Evolutionary conservation across 2,113 vertebrate species (phyloP).

Genomic region (Tenrec ecaudatus): DNA sequence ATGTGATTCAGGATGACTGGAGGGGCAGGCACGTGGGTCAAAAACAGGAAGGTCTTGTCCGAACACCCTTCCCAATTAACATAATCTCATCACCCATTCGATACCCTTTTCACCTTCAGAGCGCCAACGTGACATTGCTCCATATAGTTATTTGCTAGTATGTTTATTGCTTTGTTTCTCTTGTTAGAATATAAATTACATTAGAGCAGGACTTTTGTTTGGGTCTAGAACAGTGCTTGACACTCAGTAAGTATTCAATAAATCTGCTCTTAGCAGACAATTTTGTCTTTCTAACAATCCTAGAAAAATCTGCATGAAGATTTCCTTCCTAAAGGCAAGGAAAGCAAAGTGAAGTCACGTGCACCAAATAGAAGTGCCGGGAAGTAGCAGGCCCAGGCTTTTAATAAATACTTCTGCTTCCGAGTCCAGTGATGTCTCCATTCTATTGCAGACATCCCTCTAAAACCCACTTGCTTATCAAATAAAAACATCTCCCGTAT

Average conservation of each 20-base stretch:
- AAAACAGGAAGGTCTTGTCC: background rate
- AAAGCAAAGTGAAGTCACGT: background rate
- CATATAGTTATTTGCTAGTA: background rate
- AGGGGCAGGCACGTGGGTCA: background rate
- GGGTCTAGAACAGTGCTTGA: background rate
- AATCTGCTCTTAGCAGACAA: background rate
- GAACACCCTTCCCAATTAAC: background rate
- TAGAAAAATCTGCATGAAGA: background rate
- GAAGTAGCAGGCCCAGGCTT: background rate
- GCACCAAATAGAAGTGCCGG: background rate
- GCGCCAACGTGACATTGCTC: background rate
- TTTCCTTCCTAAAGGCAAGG: background rate
- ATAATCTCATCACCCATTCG: background rate
- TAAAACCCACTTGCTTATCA: background rate
- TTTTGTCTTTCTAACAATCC: background rate
- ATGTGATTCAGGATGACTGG: too few relatives aligned
- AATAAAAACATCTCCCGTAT: background rate
- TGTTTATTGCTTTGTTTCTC: background rate
- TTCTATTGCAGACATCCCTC: background rate
- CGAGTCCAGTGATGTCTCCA: background rate
- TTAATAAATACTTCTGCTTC: slow-evolving; percentile 27
- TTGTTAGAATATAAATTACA: background rate
- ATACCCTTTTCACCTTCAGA: background rate
- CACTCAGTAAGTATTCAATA: slow-evolving; percentile 10
- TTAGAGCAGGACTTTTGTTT: background rate